Evolutionary conservation across 2,888 invertebrate genomes (phyloP).

Genomic region (Sphecodes monilicornis): DNA sequence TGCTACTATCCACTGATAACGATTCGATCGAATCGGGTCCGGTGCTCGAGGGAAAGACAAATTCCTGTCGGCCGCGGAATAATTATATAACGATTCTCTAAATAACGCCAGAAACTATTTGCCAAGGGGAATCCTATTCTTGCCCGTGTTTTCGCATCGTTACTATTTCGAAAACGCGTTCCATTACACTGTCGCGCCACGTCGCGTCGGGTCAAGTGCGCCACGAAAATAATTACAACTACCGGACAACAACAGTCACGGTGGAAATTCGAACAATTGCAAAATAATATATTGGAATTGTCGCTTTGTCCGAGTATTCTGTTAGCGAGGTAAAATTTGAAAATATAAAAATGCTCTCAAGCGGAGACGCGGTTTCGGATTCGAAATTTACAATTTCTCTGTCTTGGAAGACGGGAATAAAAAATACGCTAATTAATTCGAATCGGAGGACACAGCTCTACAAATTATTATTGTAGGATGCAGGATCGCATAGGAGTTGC

Average conservation of each 20-base stretch:
- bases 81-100: not conserved
- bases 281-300: too few relatives aligned
- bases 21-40: not conserved
- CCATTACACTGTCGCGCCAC: not conserved
- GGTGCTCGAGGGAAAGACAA: not conserved
- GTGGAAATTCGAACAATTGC: too few relatives aligned
- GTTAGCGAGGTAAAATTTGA: too few relatives aligned
- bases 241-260: not conserved
- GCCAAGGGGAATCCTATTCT: conserved; percentile 26
- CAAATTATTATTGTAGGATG: too few relatives aligned
- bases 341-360: too few relatives aligned
- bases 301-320: too few relatives aligned
- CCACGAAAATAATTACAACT: not conserved
- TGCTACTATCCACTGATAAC: not conserved
- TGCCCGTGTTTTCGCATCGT: not conserved
- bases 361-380: too few relatives aligned
- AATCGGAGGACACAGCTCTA: too few relatives aligned
- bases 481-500: too few relatives aligned
- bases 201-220: not conserved
- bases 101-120: not conserved
- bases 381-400: too few relatives aligned
- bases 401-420: too few relatives aligned
- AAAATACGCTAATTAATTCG: too few relatives aligned
- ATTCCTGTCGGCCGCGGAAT: not conserved
- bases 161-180: not conserved